Evolutionary conservation across 2,113 vertebrate genomes (phyloP).

Genomic region (Brienomyrus longianalis): DNA sequence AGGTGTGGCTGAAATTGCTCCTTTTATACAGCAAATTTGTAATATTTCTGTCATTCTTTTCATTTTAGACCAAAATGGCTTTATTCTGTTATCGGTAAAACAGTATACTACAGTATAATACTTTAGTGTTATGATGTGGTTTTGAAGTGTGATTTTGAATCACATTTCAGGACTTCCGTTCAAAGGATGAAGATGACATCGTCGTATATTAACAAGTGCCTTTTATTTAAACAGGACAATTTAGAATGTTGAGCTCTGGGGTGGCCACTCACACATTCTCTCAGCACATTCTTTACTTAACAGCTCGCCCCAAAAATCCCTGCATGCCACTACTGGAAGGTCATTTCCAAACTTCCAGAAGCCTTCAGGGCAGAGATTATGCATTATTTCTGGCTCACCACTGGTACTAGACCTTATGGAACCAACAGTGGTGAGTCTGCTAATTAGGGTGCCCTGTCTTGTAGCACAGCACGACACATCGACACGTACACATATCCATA

Average conservation of each 20-base stretch:
- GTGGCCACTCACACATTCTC: neutral
- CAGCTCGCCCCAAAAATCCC: neutral
- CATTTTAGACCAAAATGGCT: neutral
- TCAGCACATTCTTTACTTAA: neutral
- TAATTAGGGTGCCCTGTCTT: neutral
- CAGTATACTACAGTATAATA: neutral
- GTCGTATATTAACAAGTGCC: neutral
- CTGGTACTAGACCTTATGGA: neutral
- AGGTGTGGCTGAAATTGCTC: neutral
- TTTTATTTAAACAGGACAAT: neutral
- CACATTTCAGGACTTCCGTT: neutral
- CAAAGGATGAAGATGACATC: neutral
- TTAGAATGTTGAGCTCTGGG: neutral
- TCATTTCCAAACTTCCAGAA: neutral
- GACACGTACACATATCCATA: neutral
- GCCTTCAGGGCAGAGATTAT: neutral
- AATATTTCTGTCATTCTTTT: neutral
- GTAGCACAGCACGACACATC: neutral
- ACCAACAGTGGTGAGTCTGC: neutral
- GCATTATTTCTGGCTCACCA: neutral
- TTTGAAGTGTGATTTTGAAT: neutral
- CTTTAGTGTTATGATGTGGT: neutral
- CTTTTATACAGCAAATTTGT: neutral
- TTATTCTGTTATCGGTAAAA: neutral
- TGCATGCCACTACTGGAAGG: neutral